These are phyloP conservation scores for Struthio camelus DNA, from an alignment of 2,113 vertebrate species.

Conservation along the genomic window DNA sequence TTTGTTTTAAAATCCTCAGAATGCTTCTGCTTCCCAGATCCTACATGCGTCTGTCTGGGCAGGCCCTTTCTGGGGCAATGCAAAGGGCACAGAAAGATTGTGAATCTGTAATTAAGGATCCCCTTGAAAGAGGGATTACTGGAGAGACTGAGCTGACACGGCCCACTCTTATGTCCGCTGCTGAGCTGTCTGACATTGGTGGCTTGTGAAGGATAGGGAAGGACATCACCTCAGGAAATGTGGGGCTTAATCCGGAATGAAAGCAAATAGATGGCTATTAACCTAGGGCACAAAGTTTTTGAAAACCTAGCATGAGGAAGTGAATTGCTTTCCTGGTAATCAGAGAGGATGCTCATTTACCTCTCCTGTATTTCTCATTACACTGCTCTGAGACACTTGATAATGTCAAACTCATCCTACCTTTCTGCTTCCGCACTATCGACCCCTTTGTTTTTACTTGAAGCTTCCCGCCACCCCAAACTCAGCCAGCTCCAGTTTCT, in stretches of 20 bases:
- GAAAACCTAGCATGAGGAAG: constrained; percentile 35
- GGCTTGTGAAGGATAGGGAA: not conserved
- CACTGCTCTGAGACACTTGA: not conserved
- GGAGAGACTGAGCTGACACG: not conserved
- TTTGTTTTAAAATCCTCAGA: not conserved
- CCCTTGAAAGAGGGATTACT: not conserved
- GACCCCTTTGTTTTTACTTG: not conserved
- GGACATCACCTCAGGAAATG: not conserved
- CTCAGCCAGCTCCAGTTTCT: not conserved
- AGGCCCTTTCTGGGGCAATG: not conserved
- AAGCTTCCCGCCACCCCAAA: not conserved
- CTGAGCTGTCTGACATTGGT: not conserved
- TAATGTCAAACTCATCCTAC: not conserved
- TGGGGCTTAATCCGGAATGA: not conserved
- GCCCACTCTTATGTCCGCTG: accelerated
- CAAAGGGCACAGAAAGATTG: not conserved
- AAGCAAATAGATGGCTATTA: constrained; percentile 39
- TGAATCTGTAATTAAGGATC: not conserved
- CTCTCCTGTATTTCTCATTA: constrained; percentile 21
- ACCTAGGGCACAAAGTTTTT: constrained; percentile 12
- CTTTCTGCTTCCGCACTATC: not conserved
- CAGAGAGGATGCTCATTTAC: constrained; percentile 22
- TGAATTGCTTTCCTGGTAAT: constrained; percentile 28
- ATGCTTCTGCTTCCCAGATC: not conserved
- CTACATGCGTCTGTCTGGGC: not conserved